These are phyloP conservation scores for Eidolon dupreanum DNA, from an alignment of 2,797 vertebrate genomes.

Conservation along the genomic window DNA sequence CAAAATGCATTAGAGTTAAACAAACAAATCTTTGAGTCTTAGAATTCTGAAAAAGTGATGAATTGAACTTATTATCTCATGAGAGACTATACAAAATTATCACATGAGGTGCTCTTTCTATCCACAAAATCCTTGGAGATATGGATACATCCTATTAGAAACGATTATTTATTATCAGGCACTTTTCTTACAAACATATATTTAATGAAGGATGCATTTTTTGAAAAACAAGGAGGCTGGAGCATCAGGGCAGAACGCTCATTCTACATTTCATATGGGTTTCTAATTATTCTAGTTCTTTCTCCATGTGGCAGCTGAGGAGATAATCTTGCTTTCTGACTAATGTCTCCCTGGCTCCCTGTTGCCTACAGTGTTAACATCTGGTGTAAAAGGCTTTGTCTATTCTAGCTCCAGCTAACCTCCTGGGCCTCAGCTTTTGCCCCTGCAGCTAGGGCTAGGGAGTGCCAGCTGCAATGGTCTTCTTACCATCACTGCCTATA, in stretches of 20 bases:
- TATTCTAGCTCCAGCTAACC: neutral
- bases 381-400: neutral
- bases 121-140: neutral
- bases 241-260: neutral
- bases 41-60: neutral
- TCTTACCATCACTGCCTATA: neutral
- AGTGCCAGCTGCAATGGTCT: neutral
- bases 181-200: neutral
- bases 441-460: rapidly evolving
- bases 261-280: neutral
- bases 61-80: neutral
- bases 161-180: neutral
- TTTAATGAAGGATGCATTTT: neutral
- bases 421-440: neutral
- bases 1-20: neutral
- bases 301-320: neutral
- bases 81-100: neutral
- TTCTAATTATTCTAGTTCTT: neutral
- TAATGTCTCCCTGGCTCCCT: neutral
- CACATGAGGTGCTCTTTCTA: neutral
- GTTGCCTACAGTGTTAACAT: neutral
- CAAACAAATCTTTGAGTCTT: neutral
- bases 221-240: neutral
- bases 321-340: neutral
- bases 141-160: neutral